phyloP scores from a whole-genome alignment of 2,888 invertebrate genomes.

The Nycteola revayana region DNA sequence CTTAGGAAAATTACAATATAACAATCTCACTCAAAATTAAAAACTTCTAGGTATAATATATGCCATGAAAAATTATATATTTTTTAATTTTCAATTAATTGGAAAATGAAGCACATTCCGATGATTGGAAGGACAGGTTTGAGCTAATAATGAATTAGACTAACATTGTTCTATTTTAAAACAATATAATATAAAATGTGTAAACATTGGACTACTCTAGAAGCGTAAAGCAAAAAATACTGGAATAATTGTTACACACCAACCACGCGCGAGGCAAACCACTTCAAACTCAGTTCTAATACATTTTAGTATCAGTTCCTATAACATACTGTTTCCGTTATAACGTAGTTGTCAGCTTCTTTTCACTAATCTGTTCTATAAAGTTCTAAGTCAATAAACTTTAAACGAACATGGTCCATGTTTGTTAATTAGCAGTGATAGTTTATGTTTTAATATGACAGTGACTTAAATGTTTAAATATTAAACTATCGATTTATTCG shows the following conservation, averaged over 20 bases:
- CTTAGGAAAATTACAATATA: not conserved
- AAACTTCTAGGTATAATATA: slow-evolving; percentile 2
- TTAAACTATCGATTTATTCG: too few relatives aligned
- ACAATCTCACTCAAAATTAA: slow-evolving; percentile 4
- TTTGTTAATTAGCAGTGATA: too few relatives aligned
- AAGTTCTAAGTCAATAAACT: too few relatives aligned
- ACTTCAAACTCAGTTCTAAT: not conserved
- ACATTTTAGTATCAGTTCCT: not conserved
- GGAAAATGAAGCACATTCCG: slow-evolving; percentile 23
- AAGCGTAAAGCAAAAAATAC: slow-evolving; percentile 37
- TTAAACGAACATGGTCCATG: too few relatives aligned
- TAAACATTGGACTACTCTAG: slow-evolving; percentile 12
- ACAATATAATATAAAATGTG: slow-evolving; percentile 12
- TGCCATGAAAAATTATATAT: slow-evolving; percentile 4
- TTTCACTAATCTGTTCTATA: too few relatives aligned
- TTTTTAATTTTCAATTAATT: slow-evolving; percentile 1
- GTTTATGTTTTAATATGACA: too few relatives aligned
- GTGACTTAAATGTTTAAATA: too few relatives aligned
- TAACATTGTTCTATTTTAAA: slow-evolving; percentile 11
- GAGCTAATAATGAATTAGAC: slow-evolving; percentile 30
- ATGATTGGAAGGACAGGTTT: slow-evolving; percentile 37
- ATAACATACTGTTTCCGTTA: too few relatives aligned
- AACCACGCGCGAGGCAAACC: not conserved
- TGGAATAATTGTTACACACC: slow-evolving; percentile 31
- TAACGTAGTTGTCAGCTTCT: too few relatives aligned